Evolutionary conservation across 2,888 invertebrate genomes (phyloP), one percentile per base, ranked within the genome.

Genomic region (Agrotis exclamationis): DNA sequence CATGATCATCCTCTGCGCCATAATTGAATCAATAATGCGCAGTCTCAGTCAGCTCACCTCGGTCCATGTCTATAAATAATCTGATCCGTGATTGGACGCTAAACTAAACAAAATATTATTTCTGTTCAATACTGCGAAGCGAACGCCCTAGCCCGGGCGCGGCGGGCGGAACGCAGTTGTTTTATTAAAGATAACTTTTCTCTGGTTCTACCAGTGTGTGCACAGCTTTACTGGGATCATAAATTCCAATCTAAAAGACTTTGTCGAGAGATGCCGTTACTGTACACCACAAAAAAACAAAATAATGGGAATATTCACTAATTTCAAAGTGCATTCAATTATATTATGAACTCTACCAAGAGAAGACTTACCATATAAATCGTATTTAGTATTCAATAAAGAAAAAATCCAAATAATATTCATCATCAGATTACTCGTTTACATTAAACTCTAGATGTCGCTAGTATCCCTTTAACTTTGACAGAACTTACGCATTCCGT

Each of bases 31-130:
- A 67, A 62, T 69, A 60, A 70, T 82, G 82, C 54, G 60, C 51
- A 33, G 59, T 79, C 60, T 63, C 72, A 39, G 76, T 59, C 48
- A 76, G 79, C 69, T 79, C 70, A 65, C 71, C 74, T 82, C 79
- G 64, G 48, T 39, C 18, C 63, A 39, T 51, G 78, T 77, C 82
- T 89, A 86, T 86, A 85, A 83, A 86, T 89, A 89, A 83, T 76
- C 78, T 70, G 51, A 63, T 63, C 54, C 73, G 78, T 84, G 81
- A 86, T 85, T 88, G 85, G 85, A 76, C 71, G 82, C 53, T 81
- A 70, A 69, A 65, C 64, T 74, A 75, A 78, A 81, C 74, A 79
- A 79, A 83, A 76, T 76, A 77, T 63, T 80, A 77, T 85, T 86
- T 86, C 75, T 78, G 79, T 80, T 77, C 79, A 81, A 64, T 80